Conservation (phyloP, 2,888 invertebrate genomes). For the Bimastos eiseni region DNA sequence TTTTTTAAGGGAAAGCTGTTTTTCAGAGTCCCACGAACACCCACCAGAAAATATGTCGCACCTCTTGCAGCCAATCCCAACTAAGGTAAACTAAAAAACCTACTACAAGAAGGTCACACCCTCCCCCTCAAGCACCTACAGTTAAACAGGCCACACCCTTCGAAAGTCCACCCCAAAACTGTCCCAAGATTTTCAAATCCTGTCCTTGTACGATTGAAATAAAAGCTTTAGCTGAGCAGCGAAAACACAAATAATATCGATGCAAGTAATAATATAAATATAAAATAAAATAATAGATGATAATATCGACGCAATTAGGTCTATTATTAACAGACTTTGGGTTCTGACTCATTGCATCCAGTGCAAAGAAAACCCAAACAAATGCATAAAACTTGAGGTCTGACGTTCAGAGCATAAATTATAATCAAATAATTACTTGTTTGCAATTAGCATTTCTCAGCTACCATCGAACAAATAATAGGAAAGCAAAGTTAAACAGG, state of each 20-base stretch:
- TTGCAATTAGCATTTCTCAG: background rate
- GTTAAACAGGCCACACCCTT: too few species aligned
- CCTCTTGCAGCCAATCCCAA: too few species aligned
- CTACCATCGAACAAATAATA: background rate
- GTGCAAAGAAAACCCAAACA: background rate
- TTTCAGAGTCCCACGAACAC: background rate
- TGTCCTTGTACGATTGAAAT: background rate
- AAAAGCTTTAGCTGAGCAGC: background rate
- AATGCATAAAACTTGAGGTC: background rate
- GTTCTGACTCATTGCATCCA: background rate
- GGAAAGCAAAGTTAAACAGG: background rate
- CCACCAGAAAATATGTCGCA: background rate
- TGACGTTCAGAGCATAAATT: background rate
- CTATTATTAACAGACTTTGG: background rate
- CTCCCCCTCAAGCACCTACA: too few species aligned
- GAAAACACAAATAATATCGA: background rate
- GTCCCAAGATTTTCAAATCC: background rate
- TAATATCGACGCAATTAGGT: background rate
- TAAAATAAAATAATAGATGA: too few species aligned
- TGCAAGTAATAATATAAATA: too few species aligned
- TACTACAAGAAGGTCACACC: too few species aligned
- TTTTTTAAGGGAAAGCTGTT: too few species aligned
- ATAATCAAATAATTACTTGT: background rate
- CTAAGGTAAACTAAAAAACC: too few species aligned
- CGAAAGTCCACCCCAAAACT: too few species aligned